phyloP scores from a whole-genome alignment of 2,888 invertebrate species.

The Brachyptera risi region DNA sequence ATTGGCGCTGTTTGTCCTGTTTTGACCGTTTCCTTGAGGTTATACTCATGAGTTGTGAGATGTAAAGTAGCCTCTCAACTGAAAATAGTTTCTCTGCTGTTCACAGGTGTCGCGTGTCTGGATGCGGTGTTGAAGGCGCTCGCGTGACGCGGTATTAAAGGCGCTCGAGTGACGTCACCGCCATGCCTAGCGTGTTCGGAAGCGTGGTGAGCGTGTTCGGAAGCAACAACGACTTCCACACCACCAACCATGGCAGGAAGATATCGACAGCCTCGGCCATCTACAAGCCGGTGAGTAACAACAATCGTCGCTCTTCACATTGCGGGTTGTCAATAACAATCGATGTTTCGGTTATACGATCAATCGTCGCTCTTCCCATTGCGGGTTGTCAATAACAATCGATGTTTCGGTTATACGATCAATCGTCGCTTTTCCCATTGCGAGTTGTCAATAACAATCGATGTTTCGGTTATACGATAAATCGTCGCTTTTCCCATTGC shows the following conservation, averaged over 20 bases:
- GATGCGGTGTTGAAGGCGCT: too few species aligned
- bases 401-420: background rate
- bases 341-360: background rate
- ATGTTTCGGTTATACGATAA: background rate
- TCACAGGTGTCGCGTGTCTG: too few species aligned
- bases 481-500: background rate
- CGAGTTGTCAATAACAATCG: background rate
- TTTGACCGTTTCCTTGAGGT: too few species aligned
- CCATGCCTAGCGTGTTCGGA: slow-evolving; percentile 13
- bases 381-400: background rate
- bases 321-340: background rate
- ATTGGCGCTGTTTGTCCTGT: too few species aligned
- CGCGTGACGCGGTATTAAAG: too few species aligned
- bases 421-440: background rate
- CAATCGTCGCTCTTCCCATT: background rate
- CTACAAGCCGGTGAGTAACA: slow-evolving; percentile 12
- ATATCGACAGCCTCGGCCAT: background rate
- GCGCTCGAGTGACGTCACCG: background rate
- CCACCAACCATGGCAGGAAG: background rate
- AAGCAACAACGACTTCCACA: slow-evolving; percentile 5
- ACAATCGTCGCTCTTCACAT: background rate
- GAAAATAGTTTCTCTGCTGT: too few species aligned
- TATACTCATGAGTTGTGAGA: too few species aligned
- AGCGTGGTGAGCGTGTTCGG: slow-evolving; percentile 19
- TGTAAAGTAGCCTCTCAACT: too few species aligned